These are phyloP conservation scores for Siniperca chuatsi DNA, from an alignment of 2,113 vertebrate genomes.

Conservation along the genomic window DNA sequence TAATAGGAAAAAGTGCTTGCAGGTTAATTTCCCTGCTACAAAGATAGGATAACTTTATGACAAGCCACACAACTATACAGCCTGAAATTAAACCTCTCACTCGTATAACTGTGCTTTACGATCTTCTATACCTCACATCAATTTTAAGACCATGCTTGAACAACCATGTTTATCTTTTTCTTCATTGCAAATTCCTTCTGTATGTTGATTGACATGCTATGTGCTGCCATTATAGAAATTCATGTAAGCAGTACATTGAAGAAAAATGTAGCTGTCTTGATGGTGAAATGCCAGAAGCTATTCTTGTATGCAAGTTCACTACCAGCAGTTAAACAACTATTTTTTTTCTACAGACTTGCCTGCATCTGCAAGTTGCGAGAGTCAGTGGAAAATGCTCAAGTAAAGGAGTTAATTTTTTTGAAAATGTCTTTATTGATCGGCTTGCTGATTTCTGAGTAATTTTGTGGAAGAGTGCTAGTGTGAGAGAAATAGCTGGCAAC, in stretches of 20 bases:
- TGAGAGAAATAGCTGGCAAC: constrained; percentile 8
- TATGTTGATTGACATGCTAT: background rate
- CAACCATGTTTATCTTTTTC: background rate
- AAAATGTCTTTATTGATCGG: constrained; percentile 4
- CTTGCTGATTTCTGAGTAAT: constrained; percentile 12
- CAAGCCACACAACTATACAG: background rate
- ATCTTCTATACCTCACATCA: background rate
- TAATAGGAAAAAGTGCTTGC: background rate
- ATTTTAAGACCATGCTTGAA: background rate
- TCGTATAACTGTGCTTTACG: background rate
- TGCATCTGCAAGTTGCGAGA: background rate
- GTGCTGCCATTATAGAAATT: background rate
- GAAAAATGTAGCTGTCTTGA: background rate
- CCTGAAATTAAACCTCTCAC: background rate
- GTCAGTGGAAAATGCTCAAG: background rate
- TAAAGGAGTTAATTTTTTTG: background rate
- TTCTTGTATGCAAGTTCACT: background rate
- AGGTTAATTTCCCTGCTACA: background rate
- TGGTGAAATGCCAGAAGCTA: background rate
- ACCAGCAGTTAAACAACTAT: background rate
- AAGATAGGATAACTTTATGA: background rate
- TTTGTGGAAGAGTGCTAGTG: constrained; percentile 5
- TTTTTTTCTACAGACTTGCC: background rate
- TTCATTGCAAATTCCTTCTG: background rate
- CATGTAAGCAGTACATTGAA: background rate